Base-by-base conservation (phyloP, 2,888 invertebrate genomes). In the Camponotus fellah region DNA sequence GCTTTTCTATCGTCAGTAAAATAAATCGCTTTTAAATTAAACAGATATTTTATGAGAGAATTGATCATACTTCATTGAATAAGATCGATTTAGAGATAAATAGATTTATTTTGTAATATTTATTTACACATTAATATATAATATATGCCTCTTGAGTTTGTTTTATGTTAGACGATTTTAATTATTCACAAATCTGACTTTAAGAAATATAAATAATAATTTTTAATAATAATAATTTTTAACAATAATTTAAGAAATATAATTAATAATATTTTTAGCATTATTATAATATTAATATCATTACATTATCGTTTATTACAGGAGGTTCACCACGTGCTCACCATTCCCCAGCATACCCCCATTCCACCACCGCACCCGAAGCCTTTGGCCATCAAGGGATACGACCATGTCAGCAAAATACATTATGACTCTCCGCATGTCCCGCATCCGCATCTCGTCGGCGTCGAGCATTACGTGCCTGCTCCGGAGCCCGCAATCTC, bases 401-500 rank as follows among this genome's bases (percentile, higher is more conserved):
- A 94, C 58, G 86, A 89, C 77, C 91, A 93, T 3, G 77, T 90
- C 6, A 87, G 85, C 65, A 92, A 91, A 84, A 91, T 94, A 83
- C 94, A 93, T 81, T 92, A 93, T 86, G 89, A 90, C 37, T 88
- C 77, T 66, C 89, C 92, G 94, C 6, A 96, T 94, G 3, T 95
- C 94, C 0, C 95, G 94, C 53, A 96, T 95, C 86, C 96, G 95
- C 90, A 96, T 94, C 95, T 96, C 95, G 34, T 96, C 95, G 86
- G 96, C 95, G 64, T 96, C 94, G 75, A 96, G 94, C 85, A 95
- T 95, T 89, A 95, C 95, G 93, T 93, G 94, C 93, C 95, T 95
- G 93, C 93, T 94, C 93, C 95, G 95, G 75, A 96, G 95, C 81
- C 96, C 90, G 95, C 95, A 95, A 69, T 96, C 94, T 87, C 96